Base-by-base conservation (phyloP, 2,113 vertebrate species). In the Glareola pratincola region DNA sequence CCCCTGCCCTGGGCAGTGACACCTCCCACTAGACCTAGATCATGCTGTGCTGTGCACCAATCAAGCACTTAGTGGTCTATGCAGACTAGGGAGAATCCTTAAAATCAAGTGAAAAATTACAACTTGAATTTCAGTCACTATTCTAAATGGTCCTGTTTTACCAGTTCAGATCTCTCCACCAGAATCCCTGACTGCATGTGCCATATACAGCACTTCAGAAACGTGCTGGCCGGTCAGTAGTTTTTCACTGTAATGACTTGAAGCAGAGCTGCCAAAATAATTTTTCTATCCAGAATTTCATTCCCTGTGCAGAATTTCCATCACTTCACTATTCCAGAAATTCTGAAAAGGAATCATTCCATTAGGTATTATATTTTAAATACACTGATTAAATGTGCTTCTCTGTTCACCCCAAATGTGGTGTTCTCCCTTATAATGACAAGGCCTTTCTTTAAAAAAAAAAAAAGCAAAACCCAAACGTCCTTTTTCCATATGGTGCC, bases 221-320 rank as follows among this genome's bases (percentile, higher is more conserved):
- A 80, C 9, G 39, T 26, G 66, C 54, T 87, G 89, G 53, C 20
- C 34, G 17, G 34, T 71, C 23, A 36, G 30, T 47, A 39, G 37
- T 88, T 90, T 95, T 95, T 90, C 90, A 94, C 73, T 74, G 45
- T 47, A 69, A 74, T 69, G 66, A 88, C n/a, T 78, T 86, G 57
- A 36, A 90, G 37, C 11, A 77, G 37, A 72, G 83, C 63, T 95
- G 85, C 78, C 94, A 98, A 94, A 95, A 81, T 66, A 4, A 77
- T 64, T 75, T 79, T 37, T 43, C 45, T 47, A 32, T 19, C 10
- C 30, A 73, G 41, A 94, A 80, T 36, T 88, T 79, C 32, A 29
- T 32, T 37, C n/a, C 21, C 21, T 71, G 71, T 22, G 6, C 27
- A 60, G 56, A 71, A 81, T 57, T 67, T 48, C 59, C 14, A 92